Evolutionary conservation across 2,797 vertebrate species (phyloP).

Genomic region (Dicrostonyx torquatus): DNA sequence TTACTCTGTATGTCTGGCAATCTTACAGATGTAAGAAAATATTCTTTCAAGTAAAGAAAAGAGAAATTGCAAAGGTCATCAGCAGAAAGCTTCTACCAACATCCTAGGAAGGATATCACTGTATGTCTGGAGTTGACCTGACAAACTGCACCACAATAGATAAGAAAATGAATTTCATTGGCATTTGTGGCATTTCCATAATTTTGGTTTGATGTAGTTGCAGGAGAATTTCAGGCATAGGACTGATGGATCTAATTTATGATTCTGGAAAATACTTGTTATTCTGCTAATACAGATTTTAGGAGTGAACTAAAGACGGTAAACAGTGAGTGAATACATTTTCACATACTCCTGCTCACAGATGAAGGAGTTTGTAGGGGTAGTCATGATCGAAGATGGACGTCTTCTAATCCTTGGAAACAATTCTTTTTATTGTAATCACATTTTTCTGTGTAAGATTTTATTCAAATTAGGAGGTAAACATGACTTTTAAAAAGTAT

Average conservation of each 20-base stretch:
- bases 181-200: background rate
- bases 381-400: background rate
- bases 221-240: background rate
- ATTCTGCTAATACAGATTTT: background rate
- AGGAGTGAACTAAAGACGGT: background rate
- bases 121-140: background rate
- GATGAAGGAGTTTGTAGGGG: background rate
- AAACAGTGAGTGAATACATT: background rate
- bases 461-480: background rate
- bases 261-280: background rate
- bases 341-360: background rate
- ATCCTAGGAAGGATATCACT: background rate
- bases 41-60: background rate
- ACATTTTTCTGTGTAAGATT: background rate
- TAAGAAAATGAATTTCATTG: background rate
- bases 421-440: background rate
- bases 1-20: background rate
- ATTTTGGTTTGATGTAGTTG: background rate
- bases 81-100: background rate
- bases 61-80: background rate
- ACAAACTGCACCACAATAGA: background rate
- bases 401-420: background rate
- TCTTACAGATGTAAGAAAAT: background rate
- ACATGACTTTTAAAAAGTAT: background rate
- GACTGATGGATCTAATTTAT: background rate